A percentile compares a stretch with the other conserved stretches of the same genome.
Conservation (phyloP, 2,113 vertebrate species). For the Marmota monax region DNA sequence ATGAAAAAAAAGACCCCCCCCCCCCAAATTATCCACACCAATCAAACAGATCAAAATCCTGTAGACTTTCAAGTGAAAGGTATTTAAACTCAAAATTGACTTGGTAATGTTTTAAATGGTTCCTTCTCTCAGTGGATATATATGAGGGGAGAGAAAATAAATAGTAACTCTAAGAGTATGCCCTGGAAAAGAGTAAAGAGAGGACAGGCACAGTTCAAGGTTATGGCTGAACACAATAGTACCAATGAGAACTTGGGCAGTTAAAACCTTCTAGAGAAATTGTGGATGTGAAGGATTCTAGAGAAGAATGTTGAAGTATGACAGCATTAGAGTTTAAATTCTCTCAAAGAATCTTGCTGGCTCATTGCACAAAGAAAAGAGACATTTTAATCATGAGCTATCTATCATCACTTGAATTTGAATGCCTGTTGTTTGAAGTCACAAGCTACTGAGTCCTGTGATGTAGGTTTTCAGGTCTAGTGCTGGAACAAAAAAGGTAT, state of each 20-base stretch:
- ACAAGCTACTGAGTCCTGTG: conserved; percentile 63
- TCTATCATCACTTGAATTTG: conserved; percentile 75
- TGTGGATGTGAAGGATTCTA: conserved; percentile 31
- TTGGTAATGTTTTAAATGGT: conserved; percentile 84
- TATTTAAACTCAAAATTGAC: conserved; percentile 87
- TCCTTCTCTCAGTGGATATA: conserved; percentile 76
- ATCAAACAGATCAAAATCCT: conserved; percentile 84
- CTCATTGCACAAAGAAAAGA: conserved; percentile 78
- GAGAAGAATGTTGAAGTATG: conserved; percentile 58
- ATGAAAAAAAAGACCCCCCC: conserved; percentile 79
- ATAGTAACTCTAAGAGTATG: conserved; percentile 44
- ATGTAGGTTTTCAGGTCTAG: conserved; percentile 67
- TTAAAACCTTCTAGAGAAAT: conserved; percentile 63
- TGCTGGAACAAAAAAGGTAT: conserved; percentile 40
- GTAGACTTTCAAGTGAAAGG: conserved; percentile 77
- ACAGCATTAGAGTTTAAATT: conserved; percentile 67
- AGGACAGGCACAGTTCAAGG: conserved; percentile 58
- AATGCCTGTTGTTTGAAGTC: conserved; percentile 80
- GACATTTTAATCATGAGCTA: conserved; percentile 77
- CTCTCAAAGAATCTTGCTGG: conserved; percentile 76
- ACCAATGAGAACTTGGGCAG: conserved; percentile 27
- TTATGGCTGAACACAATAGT: not conserved
- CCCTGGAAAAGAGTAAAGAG: not conserved
- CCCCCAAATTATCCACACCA: conserved; percentile 69
- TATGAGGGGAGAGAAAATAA: conserved; percentile 79